Conservation (phyloP, 92 coral and sea anemone species). For the Nematostella vectensis region DNA sequence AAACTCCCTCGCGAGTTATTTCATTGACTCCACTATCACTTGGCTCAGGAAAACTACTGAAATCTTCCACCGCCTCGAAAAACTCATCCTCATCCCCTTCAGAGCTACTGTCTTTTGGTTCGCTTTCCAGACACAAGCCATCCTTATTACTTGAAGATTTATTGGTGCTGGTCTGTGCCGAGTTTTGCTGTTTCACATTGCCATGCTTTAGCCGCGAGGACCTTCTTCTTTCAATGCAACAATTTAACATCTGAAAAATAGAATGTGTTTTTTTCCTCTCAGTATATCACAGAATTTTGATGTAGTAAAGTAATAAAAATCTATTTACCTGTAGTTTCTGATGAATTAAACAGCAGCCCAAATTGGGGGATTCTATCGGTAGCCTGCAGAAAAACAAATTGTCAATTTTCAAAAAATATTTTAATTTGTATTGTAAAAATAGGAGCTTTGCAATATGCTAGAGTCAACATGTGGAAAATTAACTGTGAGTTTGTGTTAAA, state of each 20-base stretch:
- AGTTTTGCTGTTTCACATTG: background rate
- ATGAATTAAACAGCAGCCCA: slow-evolving; percentile 88
- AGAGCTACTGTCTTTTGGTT: slow-evolving; percentile 9
- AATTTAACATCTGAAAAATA: slow-evolving; percentile 75
- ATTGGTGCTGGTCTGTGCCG: background rate
- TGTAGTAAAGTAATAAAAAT: too few relatives aligned
- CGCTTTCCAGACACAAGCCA: background rate
- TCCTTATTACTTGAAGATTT: background rate
- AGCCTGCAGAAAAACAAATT: slow-evolving; percentile 39
- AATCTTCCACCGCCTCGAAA: slow-evolving; percentile 79
- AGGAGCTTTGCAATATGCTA: too few relatives aligned
- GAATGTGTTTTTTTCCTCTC: background rate
- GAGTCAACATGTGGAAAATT: too few relatives aligned
- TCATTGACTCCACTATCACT: background rate
- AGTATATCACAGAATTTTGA: too few relatives aligned
- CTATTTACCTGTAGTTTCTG: slow-evolving; percentile 82
- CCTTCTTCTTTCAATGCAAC: slow-evolving; percentile 90
- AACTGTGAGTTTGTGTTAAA: too few relatives aligned
- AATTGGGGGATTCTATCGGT: slow-evolving; percentile 75
- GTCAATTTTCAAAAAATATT: too few relatives aligned
- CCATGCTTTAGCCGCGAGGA: slow-evolving; percentile 34
- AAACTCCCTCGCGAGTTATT: slow-evolving; percentile 3
- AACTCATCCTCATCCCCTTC: slow-evolving; percentile 83
- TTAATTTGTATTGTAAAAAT: too few relatives aligned
- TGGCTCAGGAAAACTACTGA: background rate